A percentile compares a stretch with the other conserved stretches of the same genome.
These are phyloP conservation scores for Spinibarbus caldwelli DNA, from an alignment of 2,797 vertebrate species.

Conservation along the genomic window DNA sequence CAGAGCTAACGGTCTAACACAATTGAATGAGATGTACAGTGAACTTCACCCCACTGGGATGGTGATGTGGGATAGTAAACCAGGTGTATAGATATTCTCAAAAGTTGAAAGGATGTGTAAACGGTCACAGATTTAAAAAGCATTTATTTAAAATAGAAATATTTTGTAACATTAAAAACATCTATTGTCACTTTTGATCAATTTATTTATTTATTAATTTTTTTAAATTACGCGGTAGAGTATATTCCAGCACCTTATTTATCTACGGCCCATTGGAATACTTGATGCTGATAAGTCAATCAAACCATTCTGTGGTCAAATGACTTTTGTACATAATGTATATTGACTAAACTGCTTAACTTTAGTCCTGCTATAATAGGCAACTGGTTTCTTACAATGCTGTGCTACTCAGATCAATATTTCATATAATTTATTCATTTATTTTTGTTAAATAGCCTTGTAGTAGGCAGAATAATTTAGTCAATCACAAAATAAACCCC, in stretches of 20 bases:
- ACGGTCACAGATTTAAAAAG: not conserved
- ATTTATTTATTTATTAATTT: not conserved
- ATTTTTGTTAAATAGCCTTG: conserved; percentile 1
- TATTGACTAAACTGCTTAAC: not conserved
- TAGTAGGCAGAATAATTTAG: not conserved
- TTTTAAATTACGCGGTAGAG: not conserved
- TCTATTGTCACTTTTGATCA: not conserved
- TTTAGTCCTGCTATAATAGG: not conserved
- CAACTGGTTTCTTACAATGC: not conserved
- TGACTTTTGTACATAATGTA: not conserved
- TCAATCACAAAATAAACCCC: not conserved
- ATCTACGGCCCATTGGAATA: not conserved
- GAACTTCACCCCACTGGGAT: conserved; percentile 1
- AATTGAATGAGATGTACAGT: not conserved
- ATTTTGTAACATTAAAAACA: not conserved
- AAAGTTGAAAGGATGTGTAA: not conserved
- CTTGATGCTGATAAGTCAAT: not conserved
- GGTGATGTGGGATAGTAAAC: not conserved
- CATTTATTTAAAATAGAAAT: not conserved
- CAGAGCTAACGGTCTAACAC: conserved; percentile 23
- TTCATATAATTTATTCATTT: not conserved
- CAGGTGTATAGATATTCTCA: not conserved
- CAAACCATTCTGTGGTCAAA: not conserved
- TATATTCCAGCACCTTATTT: not conserved
- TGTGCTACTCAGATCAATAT: not conserved